Evolutionary conservation across 1,140 invertebrate species (phyloP), one percentile per base, ranked within the genome.

Genomic region (Drosophila jambulina): DNA sequence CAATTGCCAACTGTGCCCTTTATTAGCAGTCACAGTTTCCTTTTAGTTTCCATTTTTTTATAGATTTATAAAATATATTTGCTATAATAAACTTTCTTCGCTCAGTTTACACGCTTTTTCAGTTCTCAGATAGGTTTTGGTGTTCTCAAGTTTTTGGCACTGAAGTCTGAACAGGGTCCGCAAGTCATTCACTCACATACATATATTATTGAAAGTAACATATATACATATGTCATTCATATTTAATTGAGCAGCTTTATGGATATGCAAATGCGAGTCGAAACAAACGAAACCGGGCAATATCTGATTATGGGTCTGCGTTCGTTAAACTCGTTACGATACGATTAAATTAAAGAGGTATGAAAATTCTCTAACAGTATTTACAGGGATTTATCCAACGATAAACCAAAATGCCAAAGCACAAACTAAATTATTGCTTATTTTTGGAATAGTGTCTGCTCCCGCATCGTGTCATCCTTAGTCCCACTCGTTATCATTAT

Each of bases 401-500:
- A 84, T 84, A 84, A 84, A 87, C 79, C 84, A 69, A 88, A 88
- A 87, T 87, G 84, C 84, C 84, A 83, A 87, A 88, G 80, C 84
- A 88, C 68, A 80, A 74, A 80, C 72, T 84, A 75, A 75, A 80
- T 87, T 84, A 87, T 87, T 87, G 84, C 85, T 87, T 81, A 62
- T 56, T 49, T 87, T 87, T 87, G 84, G 84, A 87, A 87, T 87
- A 64, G 75, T 67, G 62, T 77, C 62, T 69, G 75, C 67, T 67
- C 64, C 80, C 68, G 71, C 64, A 43, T 77, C 60, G 43, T 49
- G 45, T 61, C 65, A 36, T 46, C 61, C 38, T 65, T 70, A 88
- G 69, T 91, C 91, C 88, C 92, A 93, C 46, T 93, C 92, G 60
- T 80, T 91, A 40, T 93, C 92, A 57, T 92, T 92, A 40, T 85